Evolutionary conservation across 2,797 vertebrate species (phyloP), one percentile per base, ranked within the genome.

Genomic region (Sphenodon punctatus): DNA sequence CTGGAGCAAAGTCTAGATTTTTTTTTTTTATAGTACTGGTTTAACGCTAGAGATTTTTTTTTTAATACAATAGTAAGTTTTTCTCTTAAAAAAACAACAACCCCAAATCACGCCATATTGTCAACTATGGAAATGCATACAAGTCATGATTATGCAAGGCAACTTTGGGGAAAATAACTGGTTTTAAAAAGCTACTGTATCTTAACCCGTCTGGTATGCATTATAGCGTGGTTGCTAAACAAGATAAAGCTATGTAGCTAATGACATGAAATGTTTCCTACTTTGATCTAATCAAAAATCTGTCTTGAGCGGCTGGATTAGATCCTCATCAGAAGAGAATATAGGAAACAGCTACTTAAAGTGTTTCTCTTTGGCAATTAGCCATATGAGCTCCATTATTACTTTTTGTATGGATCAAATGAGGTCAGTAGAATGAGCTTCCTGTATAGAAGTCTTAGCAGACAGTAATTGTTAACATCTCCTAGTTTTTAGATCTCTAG

Each of bases 261-360:
- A 93, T 95, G 91, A 87, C 67, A 74, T 87, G 76, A 90, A 91
- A 89, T 86, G 75, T 89, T 95, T 91, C 84, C 75, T 91, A 72
- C 89, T 88, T 89, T 93, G 90, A 95, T 95, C 86, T 94, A 95
- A 95, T 95, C 95, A 93, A 89, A 86, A 87, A 80, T 88, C 88
- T 89, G 89, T 86, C 86, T 90, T 23, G 27, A 94, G 84, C 88
- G 93, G 82, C 88, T 94, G 91, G 88, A 94, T 94, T 92, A 94
- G 87, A 93, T 93, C 72, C 88, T 92, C 89, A 77, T 94, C 92
- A 86, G 88, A 91, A 88, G 87, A 90, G 91, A 88, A 92, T 93
- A 80, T 90, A 65, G 73, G 91, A 94, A 95, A 84, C 94, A 91
- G 93, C 92, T 91, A 88, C 86, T 90, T 78, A 84, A 78, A 89